Conservation (phyloP, 1,140 invertebrate species). For the Saccostrea glomerata region DNA sequence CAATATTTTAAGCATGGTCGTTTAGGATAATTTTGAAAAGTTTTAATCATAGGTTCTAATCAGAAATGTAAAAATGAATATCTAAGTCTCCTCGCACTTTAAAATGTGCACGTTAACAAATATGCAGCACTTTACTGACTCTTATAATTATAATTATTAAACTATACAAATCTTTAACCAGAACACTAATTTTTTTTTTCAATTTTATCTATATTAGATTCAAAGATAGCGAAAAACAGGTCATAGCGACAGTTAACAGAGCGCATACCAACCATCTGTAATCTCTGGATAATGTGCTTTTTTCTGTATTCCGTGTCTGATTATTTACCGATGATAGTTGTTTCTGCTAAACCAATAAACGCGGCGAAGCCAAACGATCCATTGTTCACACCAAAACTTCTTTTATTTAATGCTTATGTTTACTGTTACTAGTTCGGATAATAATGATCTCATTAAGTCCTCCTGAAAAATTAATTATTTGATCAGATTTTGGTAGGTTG, state of each 20-base stretch:
- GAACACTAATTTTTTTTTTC: not conserved
- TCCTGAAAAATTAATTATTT: constrained; percentile 25
- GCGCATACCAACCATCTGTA: not conserved
- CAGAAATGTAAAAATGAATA: too few relatives aligned
- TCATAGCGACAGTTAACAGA: not conserved
- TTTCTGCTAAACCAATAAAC: constrained; percentile 35
- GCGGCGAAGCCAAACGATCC: constrained; percentile 5
- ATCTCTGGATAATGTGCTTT: not conserved
- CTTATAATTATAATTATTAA: too few relatives aligned
- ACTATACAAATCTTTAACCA: too few relatives aligned
- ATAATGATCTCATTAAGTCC: constrained; percentile 9
- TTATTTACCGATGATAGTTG: constrained; percentile 19
- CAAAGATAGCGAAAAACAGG: not conserved
- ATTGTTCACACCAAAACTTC: constrained; percentile 1
- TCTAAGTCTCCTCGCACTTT: too few relatives aligned
- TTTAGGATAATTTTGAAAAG: too few relatives aligned
- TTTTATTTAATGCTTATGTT: constrained; percentile 25
- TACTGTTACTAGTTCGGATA: not conserved
- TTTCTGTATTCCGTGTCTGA: not conserved
- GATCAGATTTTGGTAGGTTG: not conserved
- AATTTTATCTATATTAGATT: not conserved
- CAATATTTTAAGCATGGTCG: too few relatives aligned
- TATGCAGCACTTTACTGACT: too few relatives aligned
- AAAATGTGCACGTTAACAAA: too few relatives aligned
- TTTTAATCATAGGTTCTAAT: too few relatives aligned